Base-by-base conservation (phyloP, 2,797 vertebrate genomes). In the Notamacropus eugenii region DNA sequence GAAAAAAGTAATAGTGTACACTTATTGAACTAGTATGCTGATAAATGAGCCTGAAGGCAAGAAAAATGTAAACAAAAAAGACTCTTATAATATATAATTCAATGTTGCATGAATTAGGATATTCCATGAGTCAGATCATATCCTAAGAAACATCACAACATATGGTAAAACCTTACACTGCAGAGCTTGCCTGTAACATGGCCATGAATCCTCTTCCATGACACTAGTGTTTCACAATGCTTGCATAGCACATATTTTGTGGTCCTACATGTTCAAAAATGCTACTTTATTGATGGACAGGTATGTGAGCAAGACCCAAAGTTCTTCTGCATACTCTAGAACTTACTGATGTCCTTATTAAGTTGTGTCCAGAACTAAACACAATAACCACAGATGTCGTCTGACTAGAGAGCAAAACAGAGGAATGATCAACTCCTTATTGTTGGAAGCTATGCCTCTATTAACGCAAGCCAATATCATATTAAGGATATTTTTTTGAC, bases 21-120 rank as follows among this genome's bases (percentile, higher is more conserved):
- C 96, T 98, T 96, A 93, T 98, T 90, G 96, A 97, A 95, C 97
- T 95, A 91, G 90, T 54, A 93, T 92, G 91, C 59, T 90, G 93
- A 95, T 92, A 94, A 91, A 12, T 1, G 52, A 54, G 28, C 90
- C 31, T 74, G 52, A 96, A 96, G 40, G 22, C 22, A 87, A 87
- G 74, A 46, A 74, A 87, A 87, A 95, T 91, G 5, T 92, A 94
- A 11, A 92, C 90, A 58, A 93, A 50, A 19, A 97, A 92, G 28
- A 93, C 54, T 55, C 54, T 95, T 95, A 95, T 31, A 82, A 54
- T 74, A 6, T 50, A 50, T 56, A 59, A 50, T 55, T 96, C 67
- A 29, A 96, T 95, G 96, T 90, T 92, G 91, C 34, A n/a, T 93
- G 27, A 5, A n/a, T 87, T 58, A 96, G 56, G 91, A 92, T 40